Conservation (phyloP, 2,888 invertebrate species). For the Mycalesis mineus region DNA sequence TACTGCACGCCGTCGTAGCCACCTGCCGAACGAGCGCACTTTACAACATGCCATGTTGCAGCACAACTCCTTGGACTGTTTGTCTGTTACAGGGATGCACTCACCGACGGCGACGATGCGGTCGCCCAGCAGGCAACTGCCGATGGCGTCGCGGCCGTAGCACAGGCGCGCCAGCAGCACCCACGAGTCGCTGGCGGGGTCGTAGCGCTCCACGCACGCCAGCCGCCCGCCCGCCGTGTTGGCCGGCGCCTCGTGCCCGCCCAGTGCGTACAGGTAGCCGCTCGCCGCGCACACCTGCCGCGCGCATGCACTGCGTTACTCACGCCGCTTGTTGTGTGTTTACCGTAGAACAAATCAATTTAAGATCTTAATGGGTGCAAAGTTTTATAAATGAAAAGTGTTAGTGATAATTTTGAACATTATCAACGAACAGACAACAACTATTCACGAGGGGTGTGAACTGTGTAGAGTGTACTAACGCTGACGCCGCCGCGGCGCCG, state of each 20-base stretch:
- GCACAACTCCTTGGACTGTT: too few species aligned
- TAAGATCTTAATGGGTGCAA: too few species aligned
- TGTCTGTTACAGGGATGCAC: constrained; percentile 50
- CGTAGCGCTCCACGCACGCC: constrained; percentile 93
- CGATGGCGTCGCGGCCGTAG: constrained; percentile 91
- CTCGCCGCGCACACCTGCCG: constrained; percentile 90
- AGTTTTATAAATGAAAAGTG: too few species aligned
- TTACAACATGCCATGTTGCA: too few species aligned
- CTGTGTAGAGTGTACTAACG: constrained; percentile 65
- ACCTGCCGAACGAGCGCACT: too few species aligned
- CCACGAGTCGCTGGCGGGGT: constrained; percentile 90
- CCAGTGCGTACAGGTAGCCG: constrained; percentile 93
- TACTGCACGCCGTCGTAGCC: constrained; percentile 96
- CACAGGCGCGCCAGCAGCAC: constrained; percentile 89
- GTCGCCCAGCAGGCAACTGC: constrained; percentile 91
- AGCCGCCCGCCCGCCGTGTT: constrained; percentile 84
- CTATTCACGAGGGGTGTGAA: too few species aligned
- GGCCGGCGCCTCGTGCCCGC: constrained; percentile 96
- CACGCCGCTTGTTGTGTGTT: too few species aligned
- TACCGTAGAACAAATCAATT: too few species aligned
- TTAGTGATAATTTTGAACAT: too few species aligned
- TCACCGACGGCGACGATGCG: constrained; percentile 88
- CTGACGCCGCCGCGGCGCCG: constrained; percentile 92
- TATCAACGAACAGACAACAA: too few species aligned
- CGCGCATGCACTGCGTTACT: too few species aligned